phyloP scores from a whole-genome alignment of 1,140 invertebrate genomes.

The Agraylea sexmaculata region DNA sequence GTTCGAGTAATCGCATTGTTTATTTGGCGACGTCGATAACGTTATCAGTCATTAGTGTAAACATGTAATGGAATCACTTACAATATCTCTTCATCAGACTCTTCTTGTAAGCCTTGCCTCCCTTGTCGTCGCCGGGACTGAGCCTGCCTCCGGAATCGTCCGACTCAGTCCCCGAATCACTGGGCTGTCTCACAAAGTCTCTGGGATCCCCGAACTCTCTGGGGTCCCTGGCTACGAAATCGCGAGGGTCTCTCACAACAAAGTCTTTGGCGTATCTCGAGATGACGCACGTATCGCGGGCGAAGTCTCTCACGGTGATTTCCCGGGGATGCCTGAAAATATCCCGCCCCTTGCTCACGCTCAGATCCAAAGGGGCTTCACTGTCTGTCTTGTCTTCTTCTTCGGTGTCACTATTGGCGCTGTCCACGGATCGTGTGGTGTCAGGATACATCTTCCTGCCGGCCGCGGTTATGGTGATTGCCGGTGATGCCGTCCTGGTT shows the following conservation, averaged over 20 bases:
- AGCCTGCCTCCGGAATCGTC: conserved; percentile 57
- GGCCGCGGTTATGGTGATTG: conserved; percentile 25
- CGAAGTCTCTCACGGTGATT: conserved; percentile 37
- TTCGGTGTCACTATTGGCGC: conserved; percentile 25
- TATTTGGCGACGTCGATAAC: too few species aligned
- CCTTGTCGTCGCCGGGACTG: conserved; percentile 38
- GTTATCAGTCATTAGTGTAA: too few species aligned
- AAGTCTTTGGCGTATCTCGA: conserved; percentile 12
- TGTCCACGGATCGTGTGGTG: neutral
- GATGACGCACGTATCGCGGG: conserved; percentile 18
- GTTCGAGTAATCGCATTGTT: too few species aligned
- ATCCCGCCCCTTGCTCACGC: conserved; percentile 29
- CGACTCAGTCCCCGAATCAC: conserved; percentile 60
- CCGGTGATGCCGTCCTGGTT: neutral
- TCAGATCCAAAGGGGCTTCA: conserved; percentile 47
- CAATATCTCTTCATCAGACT: conserved; percentile 79
- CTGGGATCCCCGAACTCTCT: conserved; percentile 35
- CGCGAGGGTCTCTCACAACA: conserved; percentile 25
- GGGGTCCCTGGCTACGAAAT: conserved; percentile 24
- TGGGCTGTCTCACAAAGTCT: conserved; percentile 35
- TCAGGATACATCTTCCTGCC: conserved; percentile 35
- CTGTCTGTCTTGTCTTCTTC: conserved; percentile 38
- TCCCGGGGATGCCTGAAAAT: conserved; percentile 24
- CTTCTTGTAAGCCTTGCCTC: conserved; percentile 76
- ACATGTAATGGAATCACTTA: too few species aligned